These are phyloP conservation scores for Leptinotarsa texana DNA, from an alignment of 1,140 invertebrate species.

Conservation along the genomic window DNA sequence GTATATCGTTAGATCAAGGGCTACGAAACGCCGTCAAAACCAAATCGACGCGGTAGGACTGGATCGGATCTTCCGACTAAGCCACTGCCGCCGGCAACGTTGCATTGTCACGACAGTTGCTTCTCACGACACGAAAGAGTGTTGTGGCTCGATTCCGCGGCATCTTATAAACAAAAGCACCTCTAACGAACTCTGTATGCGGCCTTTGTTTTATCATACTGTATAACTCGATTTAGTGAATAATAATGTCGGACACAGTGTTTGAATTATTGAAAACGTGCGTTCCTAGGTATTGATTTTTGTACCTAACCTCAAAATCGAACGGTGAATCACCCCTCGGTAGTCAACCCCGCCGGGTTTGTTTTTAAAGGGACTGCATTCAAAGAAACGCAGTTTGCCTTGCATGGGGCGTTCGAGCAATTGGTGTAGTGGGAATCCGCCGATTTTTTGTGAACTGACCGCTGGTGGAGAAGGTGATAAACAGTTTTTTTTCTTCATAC, in stretches of 20 bases:
- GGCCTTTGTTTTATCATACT: slow-evolving; percentile 4
- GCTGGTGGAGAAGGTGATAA: too few species aligned
- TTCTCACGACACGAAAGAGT: slow-evolving; percentile 21
- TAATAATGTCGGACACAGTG: background rate
- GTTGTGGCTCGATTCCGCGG: slow-evolving; percentile 18
- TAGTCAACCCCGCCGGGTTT: background rate
- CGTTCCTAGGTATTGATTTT: slow-evolving; percentile 37
- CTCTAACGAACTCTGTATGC: slow-evolving; percentile 18
- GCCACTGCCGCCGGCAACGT: slow-evolving; percentile 40
- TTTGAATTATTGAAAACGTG: slow-evolving; percentile 19
- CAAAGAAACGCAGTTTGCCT: too few species aligned
- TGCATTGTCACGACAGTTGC: slow-evolving; percentile 43
- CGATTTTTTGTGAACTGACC: too few species aligned
- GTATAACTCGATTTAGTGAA: slow-evolving; percentile 8
- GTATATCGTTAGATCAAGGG: too few species aligned
- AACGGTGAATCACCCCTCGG: slow-evolving; percentile 4
- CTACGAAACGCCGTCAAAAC: too few species aligned
- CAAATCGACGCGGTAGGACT: slow-evolving; percentile 36
- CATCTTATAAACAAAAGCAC: slow-evolving; percentile 31
- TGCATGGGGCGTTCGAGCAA: too few species aligned
- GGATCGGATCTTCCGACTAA: slow-evolving; percentile 31
- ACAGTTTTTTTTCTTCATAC: too few species aligned
- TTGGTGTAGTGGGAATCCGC: too few species aligned
- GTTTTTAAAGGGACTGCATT: background rate
- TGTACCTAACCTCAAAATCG: slow-evolving; percentile 35